Conservation (phyloP, 1,140 invertebrate genomes). For the Drosophila triauraria region DNA sequence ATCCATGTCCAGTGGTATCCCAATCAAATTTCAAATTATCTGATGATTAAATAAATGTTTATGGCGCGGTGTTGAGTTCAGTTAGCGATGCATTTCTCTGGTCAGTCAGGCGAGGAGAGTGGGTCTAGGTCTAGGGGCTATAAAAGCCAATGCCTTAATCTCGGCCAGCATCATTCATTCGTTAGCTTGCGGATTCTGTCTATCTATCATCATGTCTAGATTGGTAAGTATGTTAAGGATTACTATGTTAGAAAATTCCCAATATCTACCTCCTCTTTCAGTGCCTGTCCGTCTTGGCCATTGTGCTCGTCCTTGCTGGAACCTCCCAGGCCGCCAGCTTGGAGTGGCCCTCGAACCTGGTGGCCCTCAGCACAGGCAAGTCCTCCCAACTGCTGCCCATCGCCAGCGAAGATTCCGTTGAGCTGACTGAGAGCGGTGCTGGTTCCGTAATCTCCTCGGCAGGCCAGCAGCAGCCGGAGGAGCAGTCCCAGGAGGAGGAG, state of each 20-base stretch:
- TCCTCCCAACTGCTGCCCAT: conserved; percentile 54
- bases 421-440: conserved; percentile 40
- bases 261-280: not conserved
- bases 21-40: conserved; percentile 64
- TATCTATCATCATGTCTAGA: conserved; percentile 51
- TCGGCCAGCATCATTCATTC: conserved; percentile 58
- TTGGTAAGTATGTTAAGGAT: conserved; percentile 48
- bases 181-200: conserved; percentile 4
- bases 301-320: conserved; percentile 33
- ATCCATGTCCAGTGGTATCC: not conserved
- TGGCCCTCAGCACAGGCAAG: conserved; percentile 59
- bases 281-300: conserved; percentile 45
- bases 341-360: conserved; percentile 71
- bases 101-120: conserved; percentile 32
- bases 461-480: conserved; percentile 13
- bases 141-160: conserved; percentile 37
- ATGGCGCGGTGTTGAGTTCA: conserved; percentile 27
- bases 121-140: conserved; percentile 21
- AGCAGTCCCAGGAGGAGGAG: conserved; percentile 27
- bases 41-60: conserved; percentile 58
- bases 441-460: conserved; percentile 11
- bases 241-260: too few relatives aligned
- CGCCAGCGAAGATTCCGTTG: conserved; percentile 53
- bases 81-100: conserved; percentile 46
- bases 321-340: conserved; percentile 31